Evolutionary conservation across 2,888 invertebrate genomes (phyloP).

Genomic region (Ophion ellenae): DNA sequence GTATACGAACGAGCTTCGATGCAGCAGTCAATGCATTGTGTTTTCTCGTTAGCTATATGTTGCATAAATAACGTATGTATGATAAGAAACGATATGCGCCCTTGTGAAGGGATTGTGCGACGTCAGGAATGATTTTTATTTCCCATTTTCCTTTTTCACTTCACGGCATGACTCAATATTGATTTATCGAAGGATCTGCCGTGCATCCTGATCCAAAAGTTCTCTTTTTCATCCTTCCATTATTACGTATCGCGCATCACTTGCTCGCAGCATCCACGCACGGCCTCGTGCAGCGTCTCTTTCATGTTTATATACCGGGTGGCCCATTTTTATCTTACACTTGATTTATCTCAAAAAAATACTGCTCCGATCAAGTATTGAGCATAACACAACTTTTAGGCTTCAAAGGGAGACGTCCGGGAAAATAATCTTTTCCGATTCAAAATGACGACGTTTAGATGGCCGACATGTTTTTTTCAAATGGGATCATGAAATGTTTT

Average conservation of each 20-base stretch:
- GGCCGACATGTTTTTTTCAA: too few relatives aligned
- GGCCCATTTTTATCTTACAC: too few relatives aligned
- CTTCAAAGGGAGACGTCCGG: too few relatives aligned
- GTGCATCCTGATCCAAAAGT: neutral
- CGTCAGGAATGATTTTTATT: conserved; percentile 1
- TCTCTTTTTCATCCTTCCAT: conserved; percentile 25
- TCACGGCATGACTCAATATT: conserved; percentile 29
- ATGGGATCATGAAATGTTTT: too few relatives aligned
- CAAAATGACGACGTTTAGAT: too few relatives aligned
- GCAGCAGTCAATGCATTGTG: neutral
- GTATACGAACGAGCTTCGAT: conserved; percentile 22
- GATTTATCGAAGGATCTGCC: conserved; percentile 52
- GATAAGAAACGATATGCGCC: conserved; percentile 6
- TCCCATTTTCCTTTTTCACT: neutral
- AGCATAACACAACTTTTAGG: too few relatives aligned
- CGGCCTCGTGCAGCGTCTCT: neutral
- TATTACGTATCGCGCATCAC: conserved; percentile 68
- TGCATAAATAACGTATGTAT: conserved; percentile 21
- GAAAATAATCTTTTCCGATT: too few relatives aligned
- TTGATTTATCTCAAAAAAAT: too few relatives aligned
- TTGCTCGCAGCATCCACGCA: conserved; percentile 69
- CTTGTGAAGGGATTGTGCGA: conserved; percentile 16
- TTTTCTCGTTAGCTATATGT: conserved; percentile 15
- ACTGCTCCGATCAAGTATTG: too few relatives aligned
- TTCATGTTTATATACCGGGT: neutral